Evolutionary conservation across 2,888 invertebrate species (phyloP).

Genomic region (Isotomurus palustris): DNA sequence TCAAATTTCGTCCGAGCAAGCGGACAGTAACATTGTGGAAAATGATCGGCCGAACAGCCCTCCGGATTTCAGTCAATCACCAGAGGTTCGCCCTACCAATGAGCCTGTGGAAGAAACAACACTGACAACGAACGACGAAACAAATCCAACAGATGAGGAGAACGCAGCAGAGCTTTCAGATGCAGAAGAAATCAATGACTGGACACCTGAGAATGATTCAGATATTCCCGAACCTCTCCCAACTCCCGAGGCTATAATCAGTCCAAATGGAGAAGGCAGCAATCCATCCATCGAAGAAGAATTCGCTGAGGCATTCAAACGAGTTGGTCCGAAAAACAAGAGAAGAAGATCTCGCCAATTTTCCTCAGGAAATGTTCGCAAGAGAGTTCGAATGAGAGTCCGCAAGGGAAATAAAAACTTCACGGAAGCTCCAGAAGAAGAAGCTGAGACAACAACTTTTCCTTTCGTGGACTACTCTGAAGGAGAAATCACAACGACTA

Average conservation of each 20-base stretch:
- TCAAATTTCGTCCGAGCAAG: too few species aligned
- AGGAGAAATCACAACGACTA: not conserved
- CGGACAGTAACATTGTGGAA: too few species aligned
- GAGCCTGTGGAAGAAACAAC: not conserved
- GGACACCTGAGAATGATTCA: conserved; percentile 27
- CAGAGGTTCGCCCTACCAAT: not conserved
- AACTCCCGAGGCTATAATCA: conserved; percentile 39
- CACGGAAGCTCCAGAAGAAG: not conserved
- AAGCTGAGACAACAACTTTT: not conserved
- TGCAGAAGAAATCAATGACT: conserved; percentile 19
- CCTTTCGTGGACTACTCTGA: not conserved
- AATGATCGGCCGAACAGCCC: too few species aligned
- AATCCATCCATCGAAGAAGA: conserved; percentile 41
- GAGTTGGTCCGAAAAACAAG: conserved; percentile 27
- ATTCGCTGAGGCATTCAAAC: conserved; percentile 43
- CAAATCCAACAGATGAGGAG: not conserved
- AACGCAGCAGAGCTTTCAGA: conserved; percentile 11
- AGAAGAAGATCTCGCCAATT: conserved; percentile 28
- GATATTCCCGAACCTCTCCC: conserved; percentile 32
- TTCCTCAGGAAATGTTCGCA: conserved; percentile 17
- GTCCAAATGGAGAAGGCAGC: conserved; percentile 36
- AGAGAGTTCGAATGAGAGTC: conserved; percentile 31
- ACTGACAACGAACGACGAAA: not conserved
- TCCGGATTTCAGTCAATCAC: too few species aligned
- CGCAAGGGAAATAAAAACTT: conserved; percentile 28